Evolutionary conservation across 2,888 invertebrate genomes (phyloP).

Genomic region (Lepidocyrtinus sp.): DNA sequence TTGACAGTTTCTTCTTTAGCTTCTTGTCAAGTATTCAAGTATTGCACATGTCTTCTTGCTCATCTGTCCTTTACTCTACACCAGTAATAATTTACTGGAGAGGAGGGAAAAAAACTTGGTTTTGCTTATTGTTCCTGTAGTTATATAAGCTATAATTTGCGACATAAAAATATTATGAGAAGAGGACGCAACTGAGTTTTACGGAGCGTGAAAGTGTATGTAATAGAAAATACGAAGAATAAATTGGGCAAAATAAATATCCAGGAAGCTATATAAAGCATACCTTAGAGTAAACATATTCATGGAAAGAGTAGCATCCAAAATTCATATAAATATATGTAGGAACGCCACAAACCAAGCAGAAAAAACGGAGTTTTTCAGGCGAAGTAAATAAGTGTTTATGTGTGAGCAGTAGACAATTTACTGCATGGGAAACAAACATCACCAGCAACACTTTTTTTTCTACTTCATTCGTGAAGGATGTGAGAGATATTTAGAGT

Average conservation of each 20-base stretch:
- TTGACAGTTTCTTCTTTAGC: constrained; percentile 16
- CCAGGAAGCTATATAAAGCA: too few species aligned
- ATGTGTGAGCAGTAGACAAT: constrained; percentile 34
- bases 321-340: constrained; percentile 10
- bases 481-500: constrained; percentile 39
- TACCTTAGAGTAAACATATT: too few species aligned
- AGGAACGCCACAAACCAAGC: constrained; percentile 8
- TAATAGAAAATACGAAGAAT: constrained; percentile 35
- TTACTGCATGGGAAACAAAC: constrained; percentile 51
- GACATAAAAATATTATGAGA: constrained; percentile 13
- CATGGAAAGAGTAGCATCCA: not conserved
- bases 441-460: constrained; percentile 38
- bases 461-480: constrained; percentile 22
- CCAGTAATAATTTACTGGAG: constrained; percentile 15
- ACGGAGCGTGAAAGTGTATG: constrained; percentile 46
- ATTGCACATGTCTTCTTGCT: constrained; percentile 12
- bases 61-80: constrained; percentile 1
- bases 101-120: constrained; percentile 1
- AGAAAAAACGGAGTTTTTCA: constrained; percentile 40
- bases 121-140: not conserved
- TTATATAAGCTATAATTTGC: constrained; percentile 8
- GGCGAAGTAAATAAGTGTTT: constrained; percentile 37
- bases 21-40: not conserved
- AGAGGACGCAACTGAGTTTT: constrained; percentile 37
- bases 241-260: constrained; percentile 58